phyloP scores from a whole-genome alignment of 2,113 vertebrate genomes.

The Mastomys natalensis region DNA sequence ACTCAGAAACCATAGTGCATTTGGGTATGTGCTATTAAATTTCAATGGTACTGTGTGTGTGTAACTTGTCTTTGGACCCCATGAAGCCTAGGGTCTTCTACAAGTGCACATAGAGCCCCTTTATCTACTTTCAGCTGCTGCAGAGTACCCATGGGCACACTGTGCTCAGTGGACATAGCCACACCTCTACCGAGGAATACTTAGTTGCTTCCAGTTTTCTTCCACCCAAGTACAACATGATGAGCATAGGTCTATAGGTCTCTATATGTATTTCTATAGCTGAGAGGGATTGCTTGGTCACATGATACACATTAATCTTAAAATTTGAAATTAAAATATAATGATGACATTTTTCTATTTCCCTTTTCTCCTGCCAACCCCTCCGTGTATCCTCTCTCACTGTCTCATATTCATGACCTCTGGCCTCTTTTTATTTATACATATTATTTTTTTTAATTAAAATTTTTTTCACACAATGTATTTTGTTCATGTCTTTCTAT shows the following conservation, averaged over 20 bases:
- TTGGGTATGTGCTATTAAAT: background rate
- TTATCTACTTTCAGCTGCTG: background rate
- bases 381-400: background rate
- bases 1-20: background rate
- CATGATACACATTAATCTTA: background rate
- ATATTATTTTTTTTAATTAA: background rate
- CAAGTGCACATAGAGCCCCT: rapidly evolving
- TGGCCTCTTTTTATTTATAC: background rate
- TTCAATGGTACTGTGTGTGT: background rate
- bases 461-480: background rate
- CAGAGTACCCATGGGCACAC: rapidly evolving
- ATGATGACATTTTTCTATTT: background rate
- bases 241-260: background rate
- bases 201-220: background rate
- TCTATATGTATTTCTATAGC: background rate
- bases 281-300: background rate
- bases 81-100: rapidly evolving
- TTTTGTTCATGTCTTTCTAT: background rate
- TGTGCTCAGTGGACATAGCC: background rate
- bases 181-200: background rate
- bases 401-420: background rate
- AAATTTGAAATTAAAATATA: background rate
- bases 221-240: background rate
- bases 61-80: background rate
- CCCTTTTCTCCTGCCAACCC: background rate